Evolutionary conservation across 1,140 invertebrate species (phyloP).

Genomic region (Nasonia giraulti): DNA sequence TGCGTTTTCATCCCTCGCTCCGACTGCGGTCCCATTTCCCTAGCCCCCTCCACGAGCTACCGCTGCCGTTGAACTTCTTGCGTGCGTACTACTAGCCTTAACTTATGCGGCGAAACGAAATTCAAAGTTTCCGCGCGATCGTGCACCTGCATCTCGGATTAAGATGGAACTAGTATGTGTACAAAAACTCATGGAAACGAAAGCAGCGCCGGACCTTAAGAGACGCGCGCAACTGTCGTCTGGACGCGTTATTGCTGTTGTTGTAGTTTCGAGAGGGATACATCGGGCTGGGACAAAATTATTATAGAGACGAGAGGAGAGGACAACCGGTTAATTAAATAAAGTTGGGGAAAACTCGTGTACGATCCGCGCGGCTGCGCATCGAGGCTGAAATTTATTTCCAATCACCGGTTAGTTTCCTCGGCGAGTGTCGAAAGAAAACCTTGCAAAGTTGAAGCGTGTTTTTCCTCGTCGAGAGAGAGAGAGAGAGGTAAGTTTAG

Average conservation of each 20-base stretch:
- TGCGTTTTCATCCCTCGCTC: slow-evolving; percentile 40
- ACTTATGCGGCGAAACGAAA: slow-evolving; percentile 48
- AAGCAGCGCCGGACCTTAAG: background rate
- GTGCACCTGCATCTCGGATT: slow-evolving; percentile 46
- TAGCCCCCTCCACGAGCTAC: background rate
- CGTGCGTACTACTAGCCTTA: background rate
- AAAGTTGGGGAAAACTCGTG: background rate
- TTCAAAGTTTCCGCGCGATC: slow-evolving; percentile 46
- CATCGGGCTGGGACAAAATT: background rate
- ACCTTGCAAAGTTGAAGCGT: slow-evolving; percentile 20
- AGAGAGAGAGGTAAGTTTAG: slow-evolving; percentile 18
- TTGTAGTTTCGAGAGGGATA: background rate
- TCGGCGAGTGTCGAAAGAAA: background rate
- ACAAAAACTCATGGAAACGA: slow-evolving; percentile 21
- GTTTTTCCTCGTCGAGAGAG: background rate
- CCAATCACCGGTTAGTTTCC: background rate
- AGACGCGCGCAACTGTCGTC: background rate
- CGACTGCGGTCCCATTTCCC: background rate
- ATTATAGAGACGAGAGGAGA: background rate
- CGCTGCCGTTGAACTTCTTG: background rate
- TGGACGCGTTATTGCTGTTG: background rate
- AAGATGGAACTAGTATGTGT: slow-evolving; percentile 5
- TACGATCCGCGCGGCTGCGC: background rate
- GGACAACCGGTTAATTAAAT: background rate
- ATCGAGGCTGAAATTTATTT: background rate